These are phyloP conservation scores for Acrobasis repandana DNA, from an alignment of 2,888 invertebrate species.

Conservation along the genomic window DNA sequence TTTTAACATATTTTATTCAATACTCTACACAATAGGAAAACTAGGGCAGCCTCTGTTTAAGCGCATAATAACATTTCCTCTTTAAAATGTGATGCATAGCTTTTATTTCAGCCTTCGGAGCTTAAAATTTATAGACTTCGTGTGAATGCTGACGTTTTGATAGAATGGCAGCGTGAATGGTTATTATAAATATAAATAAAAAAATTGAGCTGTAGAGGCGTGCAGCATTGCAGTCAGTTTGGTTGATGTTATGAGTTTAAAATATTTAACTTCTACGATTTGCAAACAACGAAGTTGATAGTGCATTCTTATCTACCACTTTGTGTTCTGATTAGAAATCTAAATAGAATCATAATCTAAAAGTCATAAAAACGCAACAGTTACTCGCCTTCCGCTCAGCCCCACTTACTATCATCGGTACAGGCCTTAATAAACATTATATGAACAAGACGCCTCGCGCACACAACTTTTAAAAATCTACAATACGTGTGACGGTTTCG, in stretches of 20 bases:
- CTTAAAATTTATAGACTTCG: slow-evolving; percentile 5
- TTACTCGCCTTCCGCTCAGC: too few species aligned
- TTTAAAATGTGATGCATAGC: slow-evolving; percentile 4
- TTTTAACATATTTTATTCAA: slow-evolving; percentile 1
- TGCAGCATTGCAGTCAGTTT: neutral
- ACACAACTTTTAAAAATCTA: too few species aligned
- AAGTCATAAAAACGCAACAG: too few species aligned
- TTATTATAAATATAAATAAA: neutral
- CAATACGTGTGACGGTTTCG: too few species aligned
- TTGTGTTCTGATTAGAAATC: too few species aligned
- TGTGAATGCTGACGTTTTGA: slow-evolving; percentile 4
- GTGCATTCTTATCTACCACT: too few species aligned
- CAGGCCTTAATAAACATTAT: too few species aligned
- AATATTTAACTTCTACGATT: neutral
- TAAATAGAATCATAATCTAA: too few species aligned
- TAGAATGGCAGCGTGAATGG: neutral
- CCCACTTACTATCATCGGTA: too few species aligned
- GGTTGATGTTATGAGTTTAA: neutral
- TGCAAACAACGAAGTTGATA: too few species aligned
- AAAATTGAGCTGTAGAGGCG: neutral
- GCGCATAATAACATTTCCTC: slow-evolving; percentile 10
- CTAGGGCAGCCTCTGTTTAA: slow-evolving; percentile 13
- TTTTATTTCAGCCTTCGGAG: slow-evolving; percentile 12
- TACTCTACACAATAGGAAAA: neutral
- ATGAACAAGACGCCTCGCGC: too few species aligned